Base-by-base conservation (phyloP, 2,797 vertebrate species). In the Poecilia picta region DNA sequence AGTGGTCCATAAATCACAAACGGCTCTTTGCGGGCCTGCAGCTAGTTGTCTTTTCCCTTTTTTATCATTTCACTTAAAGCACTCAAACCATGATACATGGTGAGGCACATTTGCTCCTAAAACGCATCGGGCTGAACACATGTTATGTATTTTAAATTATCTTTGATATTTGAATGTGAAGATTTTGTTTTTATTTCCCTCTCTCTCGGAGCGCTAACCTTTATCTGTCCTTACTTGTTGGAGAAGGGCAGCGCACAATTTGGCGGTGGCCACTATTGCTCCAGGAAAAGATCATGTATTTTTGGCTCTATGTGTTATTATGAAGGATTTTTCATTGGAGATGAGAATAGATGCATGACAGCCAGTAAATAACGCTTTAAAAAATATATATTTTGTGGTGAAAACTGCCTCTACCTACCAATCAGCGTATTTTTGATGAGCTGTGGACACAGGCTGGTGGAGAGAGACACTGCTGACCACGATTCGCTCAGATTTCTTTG, bases 1-100 rank as follows among this genome's bases (percentile, higher is more conserved):
- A 85, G 92, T 88, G 92, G 89, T 88, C 81, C 84, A 92, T 94
- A 90, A 93, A 95, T 95, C 92, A 92, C 85, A 82, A 83, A 83
- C 83, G 82, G 87, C 89, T 92, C 90, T 93, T 93, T 91, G 91
- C 88, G 80, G 88, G 83, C 87, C 84, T 87, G 81, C 82, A 71
- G 80, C 84, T 82, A 84, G 49, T 68, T 78, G 46, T 90, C 90
- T 89, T 81, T 91, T 91, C 85, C 8, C 10, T 81, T 87, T 91
- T 91, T 89, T 89, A 92, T 93, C 89, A 88, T 91, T 75, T 81
- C 82, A 85, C 85, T 90, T 90, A 79, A 86, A 85, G 89, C 87
- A 84, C 70, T 90, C 87, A 85, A 87, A 82, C 41, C 41, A 46
- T 71, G 43, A 46, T 45, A 28, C 43, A 71, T 28, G 68, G 83